A percentile compares a stretch with the other conserved stretches of the same genome.
Conservation (phyloP, 2,113 vertebrate species). For the Anolis sagrei region DNA sequence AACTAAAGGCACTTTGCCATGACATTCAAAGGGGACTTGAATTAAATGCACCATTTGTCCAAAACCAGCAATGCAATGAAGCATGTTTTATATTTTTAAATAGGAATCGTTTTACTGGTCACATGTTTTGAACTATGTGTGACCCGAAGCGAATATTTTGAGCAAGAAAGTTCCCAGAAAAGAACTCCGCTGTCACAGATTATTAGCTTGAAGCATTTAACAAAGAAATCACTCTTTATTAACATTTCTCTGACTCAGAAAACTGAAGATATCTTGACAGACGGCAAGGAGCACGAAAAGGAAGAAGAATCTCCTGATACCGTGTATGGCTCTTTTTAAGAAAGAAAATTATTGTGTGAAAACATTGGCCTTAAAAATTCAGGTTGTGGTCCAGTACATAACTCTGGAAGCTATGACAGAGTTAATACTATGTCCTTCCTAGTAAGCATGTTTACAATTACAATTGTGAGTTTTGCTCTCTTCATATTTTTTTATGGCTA, state of each 20-base stretch:
- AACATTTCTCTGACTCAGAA: constrained; percentile 17
- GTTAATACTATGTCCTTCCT: no score
- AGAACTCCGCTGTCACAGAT: not conserved
- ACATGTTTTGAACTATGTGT: constrained; percentile 6
- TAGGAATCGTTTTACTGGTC: constrained; percentile 9
- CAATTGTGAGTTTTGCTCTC: no score
- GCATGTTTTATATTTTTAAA: constrained; percentile 28
- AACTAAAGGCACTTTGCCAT: constrained; percentile 23
- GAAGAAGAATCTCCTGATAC: constrained; percentile 19
- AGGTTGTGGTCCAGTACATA: not conserved
- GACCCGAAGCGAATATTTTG: constrained; percentile 9
- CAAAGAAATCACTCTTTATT: constrained; percentile 26
- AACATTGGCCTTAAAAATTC: constrained; percentile 4
- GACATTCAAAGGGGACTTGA: not conserved
- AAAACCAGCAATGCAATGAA: constrained; percentile 27
- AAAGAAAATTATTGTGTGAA: not conserved
- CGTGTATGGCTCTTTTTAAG: constrained; percentile 15
- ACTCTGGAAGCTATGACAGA: no score
- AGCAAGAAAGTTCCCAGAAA: constrained; percentile 18
- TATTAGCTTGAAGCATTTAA: constrained; percentile 4
- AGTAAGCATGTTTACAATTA: no score
- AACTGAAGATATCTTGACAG: constrained; percentile 14
- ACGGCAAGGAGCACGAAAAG: constrained; percentile 36
- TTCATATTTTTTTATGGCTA: no score
- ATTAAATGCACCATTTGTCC: constrained; percentile 20